Conservation (phyloP, 1,140 invertebrate species). For the Teleopsis dalmanni region DNA sequence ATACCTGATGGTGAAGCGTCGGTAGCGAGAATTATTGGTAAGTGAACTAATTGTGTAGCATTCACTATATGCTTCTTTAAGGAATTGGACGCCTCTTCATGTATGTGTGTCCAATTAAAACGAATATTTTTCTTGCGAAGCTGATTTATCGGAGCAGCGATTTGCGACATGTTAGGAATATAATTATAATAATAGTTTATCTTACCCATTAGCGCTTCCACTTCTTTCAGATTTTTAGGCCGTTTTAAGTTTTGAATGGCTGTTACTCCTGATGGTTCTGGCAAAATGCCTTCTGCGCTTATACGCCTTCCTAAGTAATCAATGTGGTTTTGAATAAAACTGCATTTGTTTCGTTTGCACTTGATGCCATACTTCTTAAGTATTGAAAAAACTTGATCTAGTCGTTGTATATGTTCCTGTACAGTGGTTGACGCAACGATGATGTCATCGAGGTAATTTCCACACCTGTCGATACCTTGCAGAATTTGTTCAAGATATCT, state of each 20-base stretch:
- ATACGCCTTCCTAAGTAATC: constrained; percentile 30
- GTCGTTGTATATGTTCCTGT: constrained; percentile 24
- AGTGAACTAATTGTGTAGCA: constrained; percentile 1
- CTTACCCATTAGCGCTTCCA: constrained; percentile 28
- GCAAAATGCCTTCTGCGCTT: constrained; percentile 19
- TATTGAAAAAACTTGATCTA: constrained; percentile 25
- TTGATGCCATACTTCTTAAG: constrained; percentile 11
- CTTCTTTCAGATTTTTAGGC: constrained; percentile 27
- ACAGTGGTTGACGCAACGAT: constrained; percentile 21
- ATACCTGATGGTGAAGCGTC: constrained; percentile 49
- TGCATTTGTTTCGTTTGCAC: constrained; percentile 18
- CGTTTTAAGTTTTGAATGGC: constrained; percentile 17
- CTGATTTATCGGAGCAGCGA: constrained; percentile 18
- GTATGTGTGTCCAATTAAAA: constrained; percentile 19
- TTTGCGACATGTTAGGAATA: constrained; percentile 23
- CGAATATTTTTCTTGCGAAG: constrained; percentile 18
- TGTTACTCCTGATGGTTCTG: constrained; percentile 13
- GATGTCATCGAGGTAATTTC: constrained; percentile 38
- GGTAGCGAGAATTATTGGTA: constrained; percentile 35
- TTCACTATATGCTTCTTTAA: neutral
- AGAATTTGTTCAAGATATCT: constrained; percentile 23
- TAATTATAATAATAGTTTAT: constrained; percentile 26
- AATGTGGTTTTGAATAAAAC: constrained; percentile 20
- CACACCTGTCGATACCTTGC: constrained; percentile 29
- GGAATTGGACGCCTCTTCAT: constrained; percentile 1